phyloP scores from a whole-genome alignment of 2,797 vertebrate genomes.

The Sciurus carolinensis region DNA sequence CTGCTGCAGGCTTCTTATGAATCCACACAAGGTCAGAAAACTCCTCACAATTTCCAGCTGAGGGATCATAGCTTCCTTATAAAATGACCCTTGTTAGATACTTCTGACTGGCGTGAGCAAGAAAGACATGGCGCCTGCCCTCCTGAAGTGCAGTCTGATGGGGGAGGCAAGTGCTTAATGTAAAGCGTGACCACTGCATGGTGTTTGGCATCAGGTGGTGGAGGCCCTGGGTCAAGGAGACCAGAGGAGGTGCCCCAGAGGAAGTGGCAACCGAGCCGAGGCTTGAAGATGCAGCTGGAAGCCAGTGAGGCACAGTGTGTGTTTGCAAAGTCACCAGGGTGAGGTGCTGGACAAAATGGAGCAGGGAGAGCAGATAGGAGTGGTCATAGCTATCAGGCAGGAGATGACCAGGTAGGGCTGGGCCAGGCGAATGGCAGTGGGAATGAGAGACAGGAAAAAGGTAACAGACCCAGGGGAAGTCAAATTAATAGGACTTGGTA shows the following conservation, averaged over 20 bases:
- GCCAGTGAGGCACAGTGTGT: neutral
- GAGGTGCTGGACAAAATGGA: neutral
- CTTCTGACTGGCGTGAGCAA: neutral
- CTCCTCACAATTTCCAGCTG: neutral
- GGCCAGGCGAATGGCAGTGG: neutral
- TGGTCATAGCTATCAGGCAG: neutral
- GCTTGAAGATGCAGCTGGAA: neutral
- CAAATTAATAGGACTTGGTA: neutral
- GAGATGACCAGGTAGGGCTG: neutral
- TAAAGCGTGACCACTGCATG: accelerated
- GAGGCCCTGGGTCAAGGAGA: neutral
- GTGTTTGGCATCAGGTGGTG: accelerated
- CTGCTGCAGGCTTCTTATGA: neutral
- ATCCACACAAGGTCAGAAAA: neutral
- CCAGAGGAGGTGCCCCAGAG: neutral
- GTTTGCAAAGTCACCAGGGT: neutral
- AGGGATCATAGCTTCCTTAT: neutral
- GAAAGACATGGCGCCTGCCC: neutral
- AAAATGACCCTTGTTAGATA: conserved; percentile 4
- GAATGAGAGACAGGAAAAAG: neutral
- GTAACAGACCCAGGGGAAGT: neutral
- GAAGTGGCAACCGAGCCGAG: neutral
- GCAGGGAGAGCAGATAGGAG: neutral
- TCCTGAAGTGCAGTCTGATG: neutral
- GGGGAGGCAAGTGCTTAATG: neutral